These are phyloP conservation scores for Stictocephala bisonia DNA, from an alignment of 2,888 invertebrate genomes.

Conservation along the genomic window DNA sequence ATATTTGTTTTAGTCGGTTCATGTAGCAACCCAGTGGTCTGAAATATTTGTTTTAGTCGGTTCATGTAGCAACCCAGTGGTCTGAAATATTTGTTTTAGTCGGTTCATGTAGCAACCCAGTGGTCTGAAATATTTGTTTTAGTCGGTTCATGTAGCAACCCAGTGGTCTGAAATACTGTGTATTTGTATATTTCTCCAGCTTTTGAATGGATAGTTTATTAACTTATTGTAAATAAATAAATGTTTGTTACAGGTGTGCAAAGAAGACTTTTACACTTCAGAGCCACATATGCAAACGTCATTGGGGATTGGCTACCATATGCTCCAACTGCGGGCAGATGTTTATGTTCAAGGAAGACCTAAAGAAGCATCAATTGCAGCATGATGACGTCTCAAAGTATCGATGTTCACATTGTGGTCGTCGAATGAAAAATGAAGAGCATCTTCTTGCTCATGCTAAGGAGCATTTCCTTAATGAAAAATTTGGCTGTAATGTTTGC, in stretches of 20 bases:
- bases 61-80: too few species aligned
- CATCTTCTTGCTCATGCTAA: not conserved
- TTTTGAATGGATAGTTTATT: too few species aligned
- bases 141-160: too few species aligned
- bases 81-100: too few species aligned
- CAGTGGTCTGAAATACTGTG: too few species aligned
- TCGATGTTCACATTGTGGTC: constrained; percentile 9
- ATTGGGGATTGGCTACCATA: constrained; percentile 10
- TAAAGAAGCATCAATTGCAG: not conserved
- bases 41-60: too few species aligned
- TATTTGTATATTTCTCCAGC: too few species aligned
- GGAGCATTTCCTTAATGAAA: not conserved
- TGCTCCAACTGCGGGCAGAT: constrained; percentile 15
- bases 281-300: constrained; percentile 26
- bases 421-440: not conserved
- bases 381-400: not conserved
- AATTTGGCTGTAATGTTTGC: constrained; percentile 22
- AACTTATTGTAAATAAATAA: too few species aligned
- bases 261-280: constrained; percentile 15
- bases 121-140: too few species aligned
- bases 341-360: constrained; percentile 13
- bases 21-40: too few species aligned
- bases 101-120: too few species aligned
- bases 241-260: constrained; percentile 15
- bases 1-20: too few species aligned